Percentiles rank a stretch among this genome's conserved stretches.
phyloP scores from a whole-genome alignment of 92 coral and sea anemone genomes.

The Pocillopora meandrina region DNA sequence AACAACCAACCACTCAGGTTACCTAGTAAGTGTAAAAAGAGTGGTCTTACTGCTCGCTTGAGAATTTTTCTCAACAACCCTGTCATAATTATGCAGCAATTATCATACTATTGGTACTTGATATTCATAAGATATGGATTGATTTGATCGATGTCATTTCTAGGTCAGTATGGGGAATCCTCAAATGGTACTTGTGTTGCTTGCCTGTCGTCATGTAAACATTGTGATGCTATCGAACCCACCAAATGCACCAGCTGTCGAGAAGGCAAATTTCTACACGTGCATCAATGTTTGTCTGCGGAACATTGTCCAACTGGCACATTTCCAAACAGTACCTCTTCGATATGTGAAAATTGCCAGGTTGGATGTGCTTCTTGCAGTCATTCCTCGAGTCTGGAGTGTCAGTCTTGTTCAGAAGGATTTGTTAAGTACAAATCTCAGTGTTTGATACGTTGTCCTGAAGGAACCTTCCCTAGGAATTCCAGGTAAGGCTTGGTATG shows the following conservation, averaged over 20 bases:
- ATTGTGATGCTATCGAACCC: constrained; percentile 77
- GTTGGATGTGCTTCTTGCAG: constrained; percentile 70
- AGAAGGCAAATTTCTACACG: constrained; percentile 58
- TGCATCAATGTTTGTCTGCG: constrained; percentile 58
- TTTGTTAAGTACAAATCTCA: constrained; percentile 59
- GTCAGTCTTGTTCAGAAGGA: constrained; percentile 70
- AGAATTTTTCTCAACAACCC: too few species aligned
- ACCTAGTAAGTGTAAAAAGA: too few species aligned
- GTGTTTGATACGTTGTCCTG: constrained; percentile 78
- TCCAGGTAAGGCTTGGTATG: constrained; percentile 27
- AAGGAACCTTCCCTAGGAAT: constrained; percentile 58
- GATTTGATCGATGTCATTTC: not conserved
- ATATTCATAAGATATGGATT: too few species aligned
- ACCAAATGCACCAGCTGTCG: constrained; percentile 73
- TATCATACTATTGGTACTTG: too few species aligned
- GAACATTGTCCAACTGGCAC: constrained; percentile 68
- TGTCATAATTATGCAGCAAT: too few species aligned
- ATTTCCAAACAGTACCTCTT: constrained; percentile 58
- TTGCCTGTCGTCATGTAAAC: constrained; percentile 65
- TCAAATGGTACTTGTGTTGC: constrained; percentile 68
- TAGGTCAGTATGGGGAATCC: constrained; percentile 73
- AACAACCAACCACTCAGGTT: too few species aligned
- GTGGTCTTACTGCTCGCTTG: too few species aligned
- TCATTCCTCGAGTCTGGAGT: constrained; percentile 56
- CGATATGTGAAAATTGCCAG: constrained; percentile 66